Base-by-base conservation (phyloP, 2,113 vertebrate species). In the Phodopus roborovskii region DNA sequence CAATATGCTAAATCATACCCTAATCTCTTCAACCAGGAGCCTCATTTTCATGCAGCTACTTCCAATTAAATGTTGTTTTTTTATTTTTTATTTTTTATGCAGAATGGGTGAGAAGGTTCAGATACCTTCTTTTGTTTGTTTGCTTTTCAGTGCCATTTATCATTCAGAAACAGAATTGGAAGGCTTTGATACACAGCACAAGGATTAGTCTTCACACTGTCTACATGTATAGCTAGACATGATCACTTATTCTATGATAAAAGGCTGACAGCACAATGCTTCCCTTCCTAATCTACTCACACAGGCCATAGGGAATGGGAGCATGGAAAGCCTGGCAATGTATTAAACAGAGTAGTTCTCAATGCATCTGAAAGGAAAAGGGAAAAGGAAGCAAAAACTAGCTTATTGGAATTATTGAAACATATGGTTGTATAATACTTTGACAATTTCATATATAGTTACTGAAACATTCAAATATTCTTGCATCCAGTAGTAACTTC, bases 201-300 rank as follows among this genome's bases (percentile, higher is more conserved):
- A 93, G 91, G 73, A 97, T 98, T 97, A 93, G 53, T 92, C 78
- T 62, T 97, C 97, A 94, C 68, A 91, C 60, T 53, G 53, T 96
- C 94, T 95, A 94, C 78, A 85, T 93, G 75, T 89, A 86, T 97
- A 97, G 86, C 96, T 86, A 97, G 95, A 96, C 78, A 45, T 36
- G 94, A 95, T 97, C 97, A 92, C 39, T 97, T 95, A n/a, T 90
- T 91, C 68, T 85, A n/a, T 79, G 70, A 96, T 68, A 97, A 97
- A 92, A 68, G 93, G 60, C 24, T 95, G 89, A 96, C 88, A 97
- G 64, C 3, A 97, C 94, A 96, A 92, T 96, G 88, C 88, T 93
- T 85, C 17, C 39, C 96, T 97, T 30, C 1, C 91, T 98, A 97
- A 97, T 94, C 88, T 97, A 82, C 58, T 66, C 88, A 70, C 90